Percentiles rank a stretch among this genome's conserved stretches.
These are phyloP conservation scores for Chaenogobius annularis DNA, from an alignment of 2,113 vertebrate genomes.

Conservation along the genomic window DNA sequence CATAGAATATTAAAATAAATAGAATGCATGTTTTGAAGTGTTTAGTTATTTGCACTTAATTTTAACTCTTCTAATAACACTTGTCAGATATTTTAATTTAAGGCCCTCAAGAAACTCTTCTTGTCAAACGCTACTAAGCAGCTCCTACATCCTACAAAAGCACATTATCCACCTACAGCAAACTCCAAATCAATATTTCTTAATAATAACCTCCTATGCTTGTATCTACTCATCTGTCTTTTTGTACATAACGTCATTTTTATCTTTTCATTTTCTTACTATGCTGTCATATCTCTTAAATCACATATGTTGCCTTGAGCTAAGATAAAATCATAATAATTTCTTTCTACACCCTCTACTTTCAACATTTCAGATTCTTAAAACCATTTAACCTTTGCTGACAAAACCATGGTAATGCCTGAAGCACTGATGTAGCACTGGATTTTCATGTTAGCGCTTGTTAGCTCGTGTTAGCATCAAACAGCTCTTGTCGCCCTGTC, in stretches of 20 bases:
- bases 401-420: slow-evolving; percentile 1
- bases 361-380: neutral
- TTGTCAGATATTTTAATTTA: too few species aligned
- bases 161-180: neutral
- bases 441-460: neutral
- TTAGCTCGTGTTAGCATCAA: neutral
- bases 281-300: neutral
- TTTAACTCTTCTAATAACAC: too few species aligned
- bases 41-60: too few species aligned
- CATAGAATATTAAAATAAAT: too few species aligned
- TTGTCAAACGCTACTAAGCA: neutral
- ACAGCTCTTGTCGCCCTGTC: slow-evolving; percentile 4
- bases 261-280: neutral
- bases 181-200: neutral
- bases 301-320: slow-evolving; percentile 1
- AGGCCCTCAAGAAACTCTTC: neutral
- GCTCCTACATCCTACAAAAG: neutral
- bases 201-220: neutral
- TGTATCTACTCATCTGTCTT: neutral
- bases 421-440: neutral
- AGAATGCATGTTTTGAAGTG: too few species aligned
- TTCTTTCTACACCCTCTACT: neutral
- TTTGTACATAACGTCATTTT: neutral
- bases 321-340: slow-evolving; percentile 7
- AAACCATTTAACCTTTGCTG: neutral